Evolutionary conservation across 1,140 invertebrate species (phyloP).

Genomic region (Propsilocerus akamusi): DNA sequence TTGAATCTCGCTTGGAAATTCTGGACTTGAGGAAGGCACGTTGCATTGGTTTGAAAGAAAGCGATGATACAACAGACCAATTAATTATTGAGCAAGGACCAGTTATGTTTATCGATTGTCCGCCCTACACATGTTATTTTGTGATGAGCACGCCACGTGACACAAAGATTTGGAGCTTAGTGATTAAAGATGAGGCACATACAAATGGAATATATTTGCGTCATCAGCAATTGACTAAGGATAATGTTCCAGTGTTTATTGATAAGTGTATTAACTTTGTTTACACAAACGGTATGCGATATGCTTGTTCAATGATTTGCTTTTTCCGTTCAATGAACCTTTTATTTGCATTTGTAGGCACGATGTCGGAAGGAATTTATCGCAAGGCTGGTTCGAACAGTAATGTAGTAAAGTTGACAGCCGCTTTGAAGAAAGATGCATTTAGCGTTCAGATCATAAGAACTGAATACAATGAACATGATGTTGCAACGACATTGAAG

Average conservation of each 20-base stretch:
- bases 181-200: slow-evolving; percentile 49
- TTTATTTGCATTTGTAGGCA: slow-evolving; percentile 32
- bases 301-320: not conserved
- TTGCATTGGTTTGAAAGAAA: slow-evolving; percentile 45
- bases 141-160: slow-evolving; percentile 43
- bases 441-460: slow-evolving; percentile 60
- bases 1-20: slow-evolving; percentile 31
- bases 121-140: slow-evolving; percentile 43
- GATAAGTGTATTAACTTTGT: slow-evolving; percentile 83
- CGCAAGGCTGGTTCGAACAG: slow-evolving; percentile 54
- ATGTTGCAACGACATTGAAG: slow-evolving; percentile 69
- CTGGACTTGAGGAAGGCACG: slow-evolving; percentile 65
- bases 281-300: slow-evolving; percentile 48
- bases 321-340: not conserved
- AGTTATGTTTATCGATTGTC: slow-evolving; percentile 43
- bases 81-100: slow-evolving; percentile 33
- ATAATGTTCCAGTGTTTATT: slow-evolving; percentile 71
- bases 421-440: slow-evolving; percentile 56
- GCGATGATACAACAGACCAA: slow-evolving; percentile 29
- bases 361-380: slow-evolving; percentile 72
- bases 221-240: slow-evolving; percentile 70
- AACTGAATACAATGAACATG: slow-evolving; percentile 59
- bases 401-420: slow-evolving; percentile 54
- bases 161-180: slow-evolving; percentile 51
- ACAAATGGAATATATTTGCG: slow-evolving; percentile 54